Percentiles rank a stretch among this genome's conserved stretches.
These are phyloP conservation scores for Osmerus eperlanus DNA, from an alignment of 2,113 vertebrate genomes.

Conservation along the genomic window DNA sequence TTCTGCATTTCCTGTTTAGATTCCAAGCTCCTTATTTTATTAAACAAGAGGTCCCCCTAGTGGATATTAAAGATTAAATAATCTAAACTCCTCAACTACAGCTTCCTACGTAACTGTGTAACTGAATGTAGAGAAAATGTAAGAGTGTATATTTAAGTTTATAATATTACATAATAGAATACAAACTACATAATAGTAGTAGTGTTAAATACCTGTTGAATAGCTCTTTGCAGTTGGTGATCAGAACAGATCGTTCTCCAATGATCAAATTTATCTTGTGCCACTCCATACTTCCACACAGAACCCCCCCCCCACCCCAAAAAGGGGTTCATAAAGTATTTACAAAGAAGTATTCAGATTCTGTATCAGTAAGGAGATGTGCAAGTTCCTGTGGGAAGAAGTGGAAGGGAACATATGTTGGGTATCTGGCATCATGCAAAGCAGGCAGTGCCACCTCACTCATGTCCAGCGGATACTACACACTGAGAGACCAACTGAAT, in stretches of 20 bases:
- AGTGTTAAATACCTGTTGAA: too few species aligned
- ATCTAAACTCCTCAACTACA: not conserved
- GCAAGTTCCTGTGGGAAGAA: not conserved
- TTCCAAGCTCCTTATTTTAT: not conserved
- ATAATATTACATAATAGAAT: too few species aligned
- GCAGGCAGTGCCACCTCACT: not conserved
- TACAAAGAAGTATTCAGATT: not conserved
- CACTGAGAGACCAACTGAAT: not conserved
- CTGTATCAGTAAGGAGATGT: not conserved
- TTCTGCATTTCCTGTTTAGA: not conserved
- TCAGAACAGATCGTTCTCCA: too few species aligned
- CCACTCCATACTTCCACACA: too few species aligned
- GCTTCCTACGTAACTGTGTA: too few species aligned
- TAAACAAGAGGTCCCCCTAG: constrained; percentile 22
- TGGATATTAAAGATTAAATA: constrained; percentile 3
- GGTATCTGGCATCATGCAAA: constrained; percentile 1
- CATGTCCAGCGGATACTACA: not conserved
- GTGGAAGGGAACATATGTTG: not conserved
- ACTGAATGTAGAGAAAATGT: not conserved
- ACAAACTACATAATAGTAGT: too few species aligned
- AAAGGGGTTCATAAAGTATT: too few species aligned
- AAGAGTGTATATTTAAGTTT: not conserved
- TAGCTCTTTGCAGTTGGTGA: too few species aligned
- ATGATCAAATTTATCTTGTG: too few species aligned
- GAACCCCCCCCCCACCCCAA: too few species aligned